Evolutionary conservation across 2,797 vertebrate genomes (phyloP), one percentile per base, ranked within the genome.

Genomic region (Danio kyathit): DNA sequence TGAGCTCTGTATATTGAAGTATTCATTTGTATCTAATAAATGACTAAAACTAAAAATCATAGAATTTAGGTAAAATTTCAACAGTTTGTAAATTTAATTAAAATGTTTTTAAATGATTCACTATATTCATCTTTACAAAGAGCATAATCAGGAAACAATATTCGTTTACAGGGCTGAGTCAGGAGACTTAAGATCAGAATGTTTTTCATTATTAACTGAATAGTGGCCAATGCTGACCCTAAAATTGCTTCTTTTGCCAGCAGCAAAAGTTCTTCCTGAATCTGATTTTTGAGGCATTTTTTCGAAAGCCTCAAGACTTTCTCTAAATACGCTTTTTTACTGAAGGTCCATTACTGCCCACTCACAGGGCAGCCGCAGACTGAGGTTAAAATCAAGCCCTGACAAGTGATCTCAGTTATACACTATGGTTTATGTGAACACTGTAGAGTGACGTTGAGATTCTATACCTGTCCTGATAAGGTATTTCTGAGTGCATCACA

Each of bases 191-290:
- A 29, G 29, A 29, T 60, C 40, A 1, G 10, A 65, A 44, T 14
- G 51, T 2, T 60, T 78, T 69, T 59, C 54, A 71, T 71, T 79
- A 71, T 51, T 54, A 44, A 40, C 5, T 54, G 44, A 60, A 40
- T 8, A 49, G 21, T 59, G 52, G 54, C 43, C 54, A 29, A 40
- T 4, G 29, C 7, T 64, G 19, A 46, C 19, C 7, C 61, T 10
- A 38, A 38, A 57, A 69, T 51, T 52, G 38, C 13, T 64, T 41
- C 3, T 7, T 66, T 64, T 76, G 38, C 7, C n/a, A 48, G 13
- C 41, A 40, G 2, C 11, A 13, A 21, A n/a, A 3, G 7, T 19
- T 46, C 8, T 46, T 19, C 6, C 19, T 19, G 9, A 54, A 43
- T 56, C 69, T 57, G 54, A 5, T 11, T n/a, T n/a, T n/a, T n/a